Evolutionary conservation across 2,113 vertebrate species (phyloP).

Genomic region (Epinephelus fuscoguttatus): DNA sequence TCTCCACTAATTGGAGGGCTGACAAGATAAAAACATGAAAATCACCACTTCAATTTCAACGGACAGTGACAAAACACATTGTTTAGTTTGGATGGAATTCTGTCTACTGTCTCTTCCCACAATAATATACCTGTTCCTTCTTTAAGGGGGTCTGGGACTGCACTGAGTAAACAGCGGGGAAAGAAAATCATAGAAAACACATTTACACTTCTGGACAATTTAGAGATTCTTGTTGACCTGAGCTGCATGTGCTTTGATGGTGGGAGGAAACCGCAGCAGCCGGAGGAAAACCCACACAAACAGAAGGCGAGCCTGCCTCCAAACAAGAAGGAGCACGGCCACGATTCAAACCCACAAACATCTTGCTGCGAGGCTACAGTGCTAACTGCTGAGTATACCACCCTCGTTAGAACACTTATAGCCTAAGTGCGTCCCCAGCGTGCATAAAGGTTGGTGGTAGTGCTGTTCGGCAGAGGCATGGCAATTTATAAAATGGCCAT

Average conservation of each 20-base stretch:
- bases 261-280: slow-evolving; percentile 35
- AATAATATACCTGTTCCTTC: neutral
- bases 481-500: slow-evolving; percentile 9
- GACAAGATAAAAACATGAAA: neutral
- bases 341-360: slow-evolving; percentile 40
- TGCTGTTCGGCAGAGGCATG: neutral
- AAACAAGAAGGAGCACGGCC: slow-evolving; percentile 23
- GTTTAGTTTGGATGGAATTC: neutral
- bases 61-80: neutral
- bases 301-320: slow-evolving; percentile 30
- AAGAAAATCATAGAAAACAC: neutral
- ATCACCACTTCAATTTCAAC: neutral
- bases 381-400: slow-evolving; percentile 42
- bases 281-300: slow-evolving; percentile 41
- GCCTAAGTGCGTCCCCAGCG: slow-evolving; percentile 16
- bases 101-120: neutral
- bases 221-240: slow-evolving; percentile 22
- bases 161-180: neutral
- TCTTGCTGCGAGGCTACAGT: slow-evolving; percentile 28
- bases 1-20: too few relatives aligned
- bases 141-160: neutral
- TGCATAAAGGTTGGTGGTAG: slow-evolving; percentile 2
- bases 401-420: slow-evolving; percentile 25
- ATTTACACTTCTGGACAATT: slow-evolving; percentile 26
- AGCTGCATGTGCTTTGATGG: slow-evolving; percentile 20